Evolutionary conservation across 2,888 invertebrate species (phyloP), one percentile per base, ranked within the genome.

Genomic region (Tortricodes alternella): DNA sequence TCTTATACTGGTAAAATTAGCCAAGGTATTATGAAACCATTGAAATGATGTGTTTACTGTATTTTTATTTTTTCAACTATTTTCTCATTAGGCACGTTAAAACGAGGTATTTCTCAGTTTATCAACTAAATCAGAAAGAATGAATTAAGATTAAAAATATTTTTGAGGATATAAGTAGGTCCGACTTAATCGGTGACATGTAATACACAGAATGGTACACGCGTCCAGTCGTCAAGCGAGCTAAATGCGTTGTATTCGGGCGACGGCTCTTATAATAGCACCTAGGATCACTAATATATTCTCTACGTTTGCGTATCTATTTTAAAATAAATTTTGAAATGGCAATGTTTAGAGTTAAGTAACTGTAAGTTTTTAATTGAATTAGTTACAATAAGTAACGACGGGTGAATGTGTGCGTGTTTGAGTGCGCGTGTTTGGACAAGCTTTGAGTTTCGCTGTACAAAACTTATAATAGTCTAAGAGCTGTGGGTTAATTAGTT

Each of bases 391-490:
- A n/a, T 58, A 53, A 51, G 68, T 69, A 65, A 67, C 62, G 27
- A 21, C n/a, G 37, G 43, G 21, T 53, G 52, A 27, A 34, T 53
- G 59, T 35, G n/a, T 46, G 52, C 15, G 39, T 55, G 61, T 52
- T 24, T 60, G 62, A 21, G 64, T 57, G 67, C 48, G 61, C 61
- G 71, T 62, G 60, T 27, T 58, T 52, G 65, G 51, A 58, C 32
- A 60, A 62, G 65, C 49, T 59, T 61, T 59, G 64, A 48, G 59
- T 48, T 70, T 73, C 64, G 67, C 66, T 82, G 80, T 80, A 80
- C 72, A 81, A 80, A 80, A n/a, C n/a, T 67, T 66, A 43, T 59
- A 65, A 50, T 73, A 70, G 71, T 66, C 16, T 74, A 74, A 65
- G 72, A 63, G 65, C 67, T 64, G 69, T 67, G 73, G 64, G 64